phyloP scores from a whole-genome alignment of 1,140 invertebrate genomes.

The Drosophila jambulina region DNA sequence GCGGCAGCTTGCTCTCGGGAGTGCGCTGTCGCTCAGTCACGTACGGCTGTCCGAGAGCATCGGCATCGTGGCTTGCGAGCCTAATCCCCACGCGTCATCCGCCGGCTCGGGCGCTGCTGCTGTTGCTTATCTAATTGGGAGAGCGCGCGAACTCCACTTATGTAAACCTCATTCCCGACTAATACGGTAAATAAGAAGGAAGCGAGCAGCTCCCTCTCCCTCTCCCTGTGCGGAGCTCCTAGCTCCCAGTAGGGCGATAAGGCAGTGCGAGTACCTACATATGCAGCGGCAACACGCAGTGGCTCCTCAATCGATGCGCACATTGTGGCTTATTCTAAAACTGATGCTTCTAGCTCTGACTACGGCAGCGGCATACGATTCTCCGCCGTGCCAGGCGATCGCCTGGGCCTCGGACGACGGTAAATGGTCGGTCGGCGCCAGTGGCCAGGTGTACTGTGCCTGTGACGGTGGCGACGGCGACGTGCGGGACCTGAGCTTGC shows the following conservation, averaged over 20 bases:
- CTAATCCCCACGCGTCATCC: neutral
- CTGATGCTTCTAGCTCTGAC: neutral
- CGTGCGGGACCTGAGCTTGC: neutral
- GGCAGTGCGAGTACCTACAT: neutral
- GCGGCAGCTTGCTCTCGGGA: neutral
- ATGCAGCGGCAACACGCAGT: neutral
- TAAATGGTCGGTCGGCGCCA: neutral
- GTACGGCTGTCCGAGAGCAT: neutral
- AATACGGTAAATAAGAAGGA: neutral
- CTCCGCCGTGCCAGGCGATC: rapidly evolving
- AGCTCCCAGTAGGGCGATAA: neutral
- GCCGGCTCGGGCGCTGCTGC: neutral
- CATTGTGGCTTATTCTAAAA: neutral
- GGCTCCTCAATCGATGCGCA: constrained; percentile 5
- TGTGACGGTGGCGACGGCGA: neutral
- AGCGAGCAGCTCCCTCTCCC: neutral
- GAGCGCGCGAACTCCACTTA: neutral
- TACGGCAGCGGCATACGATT: neutral
- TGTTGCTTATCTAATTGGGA: constrained; percentile 2
- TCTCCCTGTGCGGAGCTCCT: neutral
- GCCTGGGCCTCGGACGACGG: neutral
- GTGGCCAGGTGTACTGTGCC: neutral
- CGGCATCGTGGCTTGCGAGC: neutral
- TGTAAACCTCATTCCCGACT: neutral
- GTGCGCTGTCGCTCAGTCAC: neutral